Percentiles rank a stretch among this genome's conserved stretches.
Evolutionary conservation across 53 echinoderm and acorn worm species (phyloP).

Genomic region (Patiria pectinifera): DNA sequence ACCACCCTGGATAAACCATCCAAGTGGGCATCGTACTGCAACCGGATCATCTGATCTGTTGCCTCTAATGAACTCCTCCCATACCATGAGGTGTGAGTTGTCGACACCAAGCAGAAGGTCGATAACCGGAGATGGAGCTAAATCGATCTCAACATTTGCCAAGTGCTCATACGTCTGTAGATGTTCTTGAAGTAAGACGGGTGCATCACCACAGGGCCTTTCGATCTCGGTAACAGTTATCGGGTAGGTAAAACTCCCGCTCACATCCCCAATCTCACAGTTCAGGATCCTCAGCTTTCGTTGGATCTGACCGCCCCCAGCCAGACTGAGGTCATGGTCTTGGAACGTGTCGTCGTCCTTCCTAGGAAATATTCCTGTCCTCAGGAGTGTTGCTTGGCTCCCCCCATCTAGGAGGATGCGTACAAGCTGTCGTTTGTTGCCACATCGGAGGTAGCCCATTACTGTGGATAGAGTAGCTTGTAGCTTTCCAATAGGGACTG

Average conservation of each 20-base stretch:
- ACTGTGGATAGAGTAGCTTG: constrained; percentile 74
- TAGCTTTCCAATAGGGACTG: neutral
- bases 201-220: constrained; percentile 72
- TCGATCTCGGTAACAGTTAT: constrained; percentile 76
- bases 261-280: constrained; percentile 61
- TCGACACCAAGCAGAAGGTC: constrained; percentile 78
- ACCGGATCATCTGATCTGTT: too few species aligned
- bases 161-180: constrained; percentile 68
- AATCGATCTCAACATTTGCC: constrained; percentile 54
- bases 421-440: constrained; percentile 62
- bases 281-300: constrained; percentile 67
- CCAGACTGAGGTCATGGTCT: constrained; percentile 73
- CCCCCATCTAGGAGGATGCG: constrained; percentile 74
- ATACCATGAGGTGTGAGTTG: constrained; percentile 75
- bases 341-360: constrained; percentile 59
- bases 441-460: constrained; percentile 67
- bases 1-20: too few species aligned
- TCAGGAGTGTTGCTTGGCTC: constrained; percentile 74
- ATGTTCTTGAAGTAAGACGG: constrained; percentile 58
- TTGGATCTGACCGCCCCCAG: constrained; percentile 65
- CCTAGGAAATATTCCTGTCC: constrained; percentile 66
- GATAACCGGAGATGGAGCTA: constrained; percentile 74
- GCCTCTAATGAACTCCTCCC: too few species aligned
- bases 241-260: constrained; percentile 65
- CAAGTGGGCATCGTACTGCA: too few species aligned